These are phyloP conservation scores for Picathartes gymnocephalus DNA, from an alignment of 2,113 vertebrate genomes.

Conservation along the genomic window DNA sequence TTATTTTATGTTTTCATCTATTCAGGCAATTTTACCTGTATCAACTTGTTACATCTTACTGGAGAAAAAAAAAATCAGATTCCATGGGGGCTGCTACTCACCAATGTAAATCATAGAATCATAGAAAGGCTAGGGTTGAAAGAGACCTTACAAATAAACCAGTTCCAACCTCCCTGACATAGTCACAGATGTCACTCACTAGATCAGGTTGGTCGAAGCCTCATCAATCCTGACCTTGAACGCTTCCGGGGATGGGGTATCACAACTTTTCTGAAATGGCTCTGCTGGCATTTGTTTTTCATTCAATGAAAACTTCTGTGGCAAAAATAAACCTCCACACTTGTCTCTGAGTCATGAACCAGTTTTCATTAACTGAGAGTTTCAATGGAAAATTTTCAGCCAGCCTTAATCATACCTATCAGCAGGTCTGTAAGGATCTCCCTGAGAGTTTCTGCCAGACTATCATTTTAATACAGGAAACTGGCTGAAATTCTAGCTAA, in stretches of 20 bases:
- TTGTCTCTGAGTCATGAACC: conserved; percentile 17
- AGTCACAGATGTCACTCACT: neutral
- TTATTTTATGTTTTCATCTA: neutral
- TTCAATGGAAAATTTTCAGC: conserved; percentile 46
- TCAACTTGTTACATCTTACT: neutral
- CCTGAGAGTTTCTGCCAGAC: neutral
- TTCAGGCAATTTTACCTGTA: neutral
- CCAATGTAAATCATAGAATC: neutral
- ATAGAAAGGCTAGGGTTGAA: neutral
- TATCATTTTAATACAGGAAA: conserved; percentile 37
- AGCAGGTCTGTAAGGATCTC: conserved; percentile 37
- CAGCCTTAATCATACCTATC: conserved; percentile 38
- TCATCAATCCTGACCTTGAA: neutral
- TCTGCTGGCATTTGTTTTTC: neutral
- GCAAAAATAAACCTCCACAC: neutral
- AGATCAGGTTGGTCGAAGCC: neutral
- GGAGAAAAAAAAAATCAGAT: neutral
- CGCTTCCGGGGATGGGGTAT: rapidly evolving
- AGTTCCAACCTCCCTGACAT: neutral
- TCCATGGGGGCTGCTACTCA: neutral
- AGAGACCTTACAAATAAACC: neutral
- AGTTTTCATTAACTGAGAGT: conserved; percentile 11
- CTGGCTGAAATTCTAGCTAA: conserved; percentile 33
- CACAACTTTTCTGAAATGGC: neutral
- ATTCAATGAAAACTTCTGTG: neutral